Evolutionary conservation across 2,797 vertebrate species (phyloP).

Genomic region (Gallinago nigripennis): DNA sequence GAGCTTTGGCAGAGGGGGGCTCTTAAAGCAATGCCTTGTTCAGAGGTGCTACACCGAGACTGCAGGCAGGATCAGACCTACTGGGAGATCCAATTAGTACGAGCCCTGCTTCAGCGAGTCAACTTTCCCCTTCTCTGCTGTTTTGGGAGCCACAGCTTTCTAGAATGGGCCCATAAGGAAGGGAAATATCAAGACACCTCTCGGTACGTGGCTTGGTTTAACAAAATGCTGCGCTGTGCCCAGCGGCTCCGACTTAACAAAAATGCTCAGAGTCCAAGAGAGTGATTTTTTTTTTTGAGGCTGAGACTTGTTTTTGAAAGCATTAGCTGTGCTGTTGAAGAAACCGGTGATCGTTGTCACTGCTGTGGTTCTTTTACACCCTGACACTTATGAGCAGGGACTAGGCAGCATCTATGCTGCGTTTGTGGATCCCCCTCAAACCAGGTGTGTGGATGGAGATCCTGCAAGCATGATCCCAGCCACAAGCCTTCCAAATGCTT

Average conservation of each 20-base stretch:
- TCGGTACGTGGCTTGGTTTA: background rate
- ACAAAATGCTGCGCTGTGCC: background rate
- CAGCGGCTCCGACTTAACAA: accelerated
- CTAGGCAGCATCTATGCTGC: accelerated
- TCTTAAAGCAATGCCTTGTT: background rate
- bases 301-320: background rate
- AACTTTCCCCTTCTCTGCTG: background rate
- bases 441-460: background rate
- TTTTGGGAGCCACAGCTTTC: background rate
- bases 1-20: background rate
- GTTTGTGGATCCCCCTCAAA: background rate
- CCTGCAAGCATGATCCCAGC: background rate
- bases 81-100: background rate
- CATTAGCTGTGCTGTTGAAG: background rate
- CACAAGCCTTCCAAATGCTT: background rate
- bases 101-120: background rate
- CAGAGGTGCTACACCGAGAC: background rate
- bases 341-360: background rate
- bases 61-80: background rate
- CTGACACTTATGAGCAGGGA: background rate
- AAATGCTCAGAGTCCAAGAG: background rate
- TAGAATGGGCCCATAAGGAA: background rate
- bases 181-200: background rate
- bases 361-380: background rate
- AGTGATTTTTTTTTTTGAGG: background rate